Percentiles rank a stretch among this genome's conserved stretches.
Evolutionary conservation across 1,140 invertebrate genomes (phyloP).

Genomic region (Bombus picipes): DNA sequence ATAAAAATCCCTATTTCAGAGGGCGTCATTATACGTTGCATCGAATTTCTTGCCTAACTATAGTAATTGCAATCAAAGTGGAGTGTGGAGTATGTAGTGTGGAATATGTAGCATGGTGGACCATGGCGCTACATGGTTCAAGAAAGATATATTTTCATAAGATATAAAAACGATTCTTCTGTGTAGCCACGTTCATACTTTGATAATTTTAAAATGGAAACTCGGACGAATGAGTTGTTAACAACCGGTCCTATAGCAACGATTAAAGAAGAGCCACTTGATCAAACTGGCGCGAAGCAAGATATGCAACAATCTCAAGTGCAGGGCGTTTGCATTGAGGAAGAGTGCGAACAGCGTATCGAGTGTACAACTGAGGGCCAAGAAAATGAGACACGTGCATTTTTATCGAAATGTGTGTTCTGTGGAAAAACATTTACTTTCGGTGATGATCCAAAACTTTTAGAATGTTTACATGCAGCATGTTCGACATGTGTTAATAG

Average conservation of each 20-base stretch:
- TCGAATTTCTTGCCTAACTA: background rate
- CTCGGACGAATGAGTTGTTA: conserved; percentile 43
- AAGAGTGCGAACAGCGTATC: conserved; percentile 77
- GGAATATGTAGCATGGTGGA: conserved; percentile 34
- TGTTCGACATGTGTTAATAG: conserved; percentile 89
- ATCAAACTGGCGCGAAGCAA: conserved; percentile 49
- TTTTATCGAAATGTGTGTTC: conserved; percentile 86
- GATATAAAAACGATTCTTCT: conserved; percentile 33
- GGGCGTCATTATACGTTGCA: background rate
- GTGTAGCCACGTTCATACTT: background rate
- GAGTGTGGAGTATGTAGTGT: background rate
- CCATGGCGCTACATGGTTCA: conserved; percentile 42
- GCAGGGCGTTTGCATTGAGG: conserved; percentile 58
- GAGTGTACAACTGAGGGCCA: conserved; percentile 83
- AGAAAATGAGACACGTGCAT: conserved; percentile 76
- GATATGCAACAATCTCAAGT: conserved; percentile 60
- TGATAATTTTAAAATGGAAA: conserved; percentile 50
- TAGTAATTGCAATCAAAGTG: background rate
- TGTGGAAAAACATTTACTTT: conserved; percentile 86
- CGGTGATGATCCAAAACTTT: conserved; percentile 88
- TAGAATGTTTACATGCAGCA: conserved; percentile 93
- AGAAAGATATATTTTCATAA: conserved; percentile 47
- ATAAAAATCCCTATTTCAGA: background rate
- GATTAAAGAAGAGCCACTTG: conserved; percentile 60
- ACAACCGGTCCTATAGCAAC: conserved; percentile 22